Percentiles rank a stretch among this genome's conserved stretches.
Evolutionary conservation across 2,888 invertebrate species (phyloP).

Genomic region (Notodonta ziczac): DNA sequence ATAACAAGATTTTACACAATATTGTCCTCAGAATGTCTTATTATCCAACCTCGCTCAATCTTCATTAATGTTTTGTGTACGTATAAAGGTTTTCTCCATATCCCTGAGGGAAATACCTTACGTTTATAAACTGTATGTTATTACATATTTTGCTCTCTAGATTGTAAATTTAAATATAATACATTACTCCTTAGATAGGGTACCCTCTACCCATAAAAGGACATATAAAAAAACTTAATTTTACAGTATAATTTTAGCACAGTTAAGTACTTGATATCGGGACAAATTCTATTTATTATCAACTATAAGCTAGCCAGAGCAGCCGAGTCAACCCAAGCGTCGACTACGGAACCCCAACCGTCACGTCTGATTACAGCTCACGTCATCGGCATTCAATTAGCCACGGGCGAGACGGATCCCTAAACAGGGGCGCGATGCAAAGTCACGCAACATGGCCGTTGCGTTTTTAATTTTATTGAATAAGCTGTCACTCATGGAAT

Average conservation of each 20-base stretch:
- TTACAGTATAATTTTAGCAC: too few species aligned
- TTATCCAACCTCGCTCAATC: not conserved
- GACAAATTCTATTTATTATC: not conserved
- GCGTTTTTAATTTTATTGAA: conserved; percentile 12
- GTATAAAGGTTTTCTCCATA: not conserved
- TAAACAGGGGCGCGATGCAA: conserved; percentile 18
- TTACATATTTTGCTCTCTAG: not conserved
- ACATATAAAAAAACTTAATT: too few species aligned
- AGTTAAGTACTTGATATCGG: too few species aligned
- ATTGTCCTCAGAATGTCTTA: not conserved
- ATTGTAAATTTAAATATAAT: too few species aligned
- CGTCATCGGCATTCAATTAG: conserved; percentile 48
- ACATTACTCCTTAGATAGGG: too few species aligned
- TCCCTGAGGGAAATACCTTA: not conserved
- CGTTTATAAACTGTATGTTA: not conserved
- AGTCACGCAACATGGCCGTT: conserved; percentile 25
- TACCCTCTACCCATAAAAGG: too few species aligned
- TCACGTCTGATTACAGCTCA: conserved; percentile 35
- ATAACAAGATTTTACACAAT: not conserved
- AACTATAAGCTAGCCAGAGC: not conserved
- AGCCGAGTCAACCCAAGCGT: not conserved
- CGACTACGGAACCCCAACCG: conserved; percentile 27
- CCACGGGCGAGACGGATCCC: conserved; percentile 28
- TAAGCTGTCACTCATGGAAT: not conserved
- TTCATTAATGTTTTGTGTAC: not conserved